Base-by-base conservation (phyloP, 2,888 invertebrate species). In the Habrosyne pyritoides region DNA sequence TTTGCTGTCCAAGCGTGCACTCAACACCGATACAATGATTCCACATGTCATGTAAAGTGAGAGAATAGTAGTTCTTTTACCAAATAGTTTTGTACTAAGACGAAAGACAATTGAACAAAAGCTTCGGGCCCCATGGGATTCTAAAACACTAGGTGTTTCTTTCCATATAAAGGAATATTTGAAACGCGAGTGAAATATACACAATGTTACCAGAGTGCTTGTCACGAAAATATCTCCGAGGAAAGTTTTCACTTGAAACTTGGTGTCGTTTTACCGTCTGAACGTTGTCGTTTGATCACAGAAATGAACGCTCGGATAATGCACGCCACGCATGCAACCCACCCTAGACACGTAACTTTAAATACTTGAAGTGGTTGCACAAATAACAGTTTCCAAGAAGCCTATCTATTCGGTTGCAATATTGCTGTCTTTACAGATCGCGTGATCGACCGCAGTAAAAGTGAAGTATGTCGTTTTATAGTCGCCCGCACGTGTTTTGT, bases 391-490 rank as follows among this genome's bases (percentile, higher is more conserved):
- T 76, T 73, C 74, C 63, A 28, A 65, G 71, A 75, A 75, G 62
- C 59, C 53, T 64, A 63, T 66, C 64, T 63, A 61, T 55, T 57
- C 56, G 49, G 56, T 52, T 63, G 59, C 57, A 54, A 60, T 64
- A 68, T 60, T 67, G 64, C 63, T 63, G 71, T 72, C 70, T 67
- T 66, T 57, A 62, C 60, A 48, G 59, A 75, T 84, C 75, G 86
- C 86, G 86, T 87, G 86, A 75, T 75, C 64, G 57, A 57, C 50
- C 61, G 66, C 78, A 78, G 81, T 85, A 82, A 81, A 79, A 81
- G 79, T 84, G 81, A 81, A 82, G 75, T 76, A 75, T 81, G 75
- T 61, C 62, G 71, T 68, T 78, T 71, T 65, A 72, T 72, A 71
- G 69, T 64, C 69, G 54, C 54, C 59, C 60, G 75, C 76, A 72